These are phyloP conservation scores for Macroglossus sobrinus DNA, from an alignment of 2,113 vertebrate genomes.

Conservation along the genomic window DNA sequence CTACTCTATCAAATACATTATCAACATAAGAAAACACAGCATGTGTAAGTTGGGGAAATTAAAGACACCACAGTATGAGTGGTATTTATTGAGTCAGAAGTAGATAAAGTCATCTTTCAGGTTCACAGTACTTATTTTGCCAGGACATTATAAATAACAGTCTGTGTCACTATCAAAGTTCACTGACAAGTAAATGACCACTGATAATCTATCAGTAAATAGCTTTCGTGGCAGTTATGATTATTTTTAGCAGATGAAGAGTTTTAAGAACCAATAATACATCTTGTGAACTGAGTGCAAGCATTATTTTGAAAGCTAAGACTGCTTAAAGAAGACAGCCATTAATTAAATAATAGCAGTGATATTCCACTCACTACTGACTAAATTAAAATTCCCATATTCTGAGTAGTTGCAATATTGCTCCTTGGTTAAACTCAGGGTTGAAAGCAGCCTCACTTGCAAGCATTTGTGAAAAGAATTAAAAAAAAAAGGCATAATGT, in stretches of 20 bases:
- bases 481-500: background rate
- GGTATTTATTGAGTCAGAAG: background rate
- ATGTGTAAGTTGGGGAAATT: background rate
- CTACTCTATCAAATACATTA: background rate
- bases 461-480: constrained; percentile 7
- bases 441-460: background rate
- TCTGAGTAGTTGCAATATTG: background rate
- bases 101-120: background rate
- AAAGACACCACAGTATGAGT: background rate
- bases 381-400: background rate
- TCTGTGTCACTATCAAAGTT: background rate
- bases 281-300: background rate
- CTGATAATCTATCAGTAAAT: background rate
- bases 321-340: background rate
- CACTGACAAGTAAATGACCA: background rate
- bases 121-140: background rate
- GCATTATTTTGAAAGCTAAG: background rate
- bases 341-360: background rate
- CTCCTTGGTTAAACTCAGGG: background rate
- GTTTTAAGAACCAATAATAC: background rate
- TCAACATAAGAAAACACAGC: background rate
- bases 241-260: background rate
- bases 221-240: background rate
- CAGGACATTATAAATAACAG: background rate
- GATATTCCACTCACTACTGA: background rate